Evolutionary conservation across 2,797 vertebrate genomes (phyloP), one percentile per base, ranked within the genome.

Genomic region (Nannoperca obscura): DNA sequence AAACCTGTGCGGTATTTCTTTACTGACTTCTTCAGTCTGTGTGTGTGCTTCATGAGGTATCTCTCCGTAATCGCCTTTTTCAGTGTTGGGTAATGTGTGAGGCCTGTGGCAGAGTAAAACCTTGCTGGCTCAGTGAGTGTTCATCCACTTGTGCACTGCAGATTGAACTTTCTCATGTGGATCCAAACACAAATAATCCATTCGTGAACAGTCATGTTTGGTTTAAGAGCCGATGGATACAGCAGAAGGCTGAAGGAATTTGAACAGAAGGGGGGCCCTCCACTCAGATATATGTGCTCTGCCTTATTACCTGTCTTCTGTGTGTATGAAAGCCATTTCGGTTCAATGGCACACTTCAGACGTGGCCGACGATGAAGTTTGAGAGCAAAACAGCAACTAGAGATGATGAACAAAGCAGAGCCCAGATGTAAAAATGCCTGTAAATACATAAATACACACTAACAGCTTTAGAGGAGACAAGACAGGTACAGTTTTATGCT

Each of bases 151-250:
- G 63, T 49, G 24, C 20, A 3, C 58, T 58, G 62, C 65, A 74
- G 62, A 82, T 80, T 86, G 77, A 90, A 88, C 86, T 78, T 88
- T 88, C 78, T 85, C 72, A 9, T 84, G 76, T 84, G 80, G 77
- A 91, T 84, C 91, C 88, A 80, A 84, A 92, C 81, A 79, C 86
- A 93, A 94, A 91, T 83, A 85, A 88, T 83, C 74, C 20, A 36
- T 80, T 85, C 50, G 20, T 85, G 82, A 89, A 73, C 71, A 65
- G 77, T 86, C 88, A 80, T 91, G 90, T 92, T 93, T 89, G 82
- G 69, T 86, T 82, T 75, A 12, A 55, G 83, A 81, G 82, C 20
- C 20, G 71, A 87, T 92, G 78, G 59, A 86, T 84, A 71, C 65
- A 80, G 81, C 83, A 87, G 88, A 76, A 62, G 71, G 71, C 76